These are phyloP conservation scores for Ganaspis brasiliensis DNA, from an alignment of 2,888 invertebrate genomes.

Conservation along the genomic window DNA sequence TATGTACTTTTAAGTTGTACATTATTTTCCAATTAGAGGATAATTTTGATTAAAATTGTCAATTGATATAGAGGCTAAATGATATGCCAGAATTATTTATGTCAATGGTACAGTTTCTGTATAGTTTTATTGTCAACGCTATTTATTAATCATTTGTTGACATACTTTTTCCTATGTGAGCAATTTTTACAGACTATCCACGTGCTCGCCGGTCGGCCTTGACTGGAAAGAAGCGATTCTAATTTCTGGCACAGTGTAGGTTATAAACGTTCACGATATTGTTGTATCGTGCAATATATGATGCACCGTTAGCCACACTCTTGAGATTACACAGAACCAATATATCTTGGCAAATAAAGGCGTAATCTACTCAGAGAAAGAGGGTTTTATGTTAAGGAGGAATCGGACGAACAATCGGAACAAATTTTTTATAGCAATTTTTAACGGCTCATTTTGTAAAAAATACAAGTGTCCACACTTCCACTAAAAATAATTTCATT, in stretches of 20 bases:
- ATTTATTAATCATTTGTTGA: neutral
- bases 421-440: too few relatives aligned
- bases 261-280: neutral
- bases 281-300: constrained; percentile 16
- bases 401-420: too few relatives aligned
- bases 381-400: too few relatives aligned
- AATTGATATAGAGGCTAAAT: too few relatives aligned
- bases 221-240: constrained; percentile 23
- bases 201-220: constrained; percentile 16
- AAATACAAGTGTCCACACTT: too few relatives aligned
- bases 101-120: too few relatives aligned
- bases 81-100: too few relatives aligned
- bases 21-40: too few relatives aligned
- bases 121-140: neutral
- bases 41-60: too few relatives aligned
- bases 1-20: too few relatives aligned
- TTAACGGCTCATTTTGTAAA: too few relatives aligned
- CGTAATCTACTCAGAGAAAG: neutral
- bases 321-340: constrained; percentile 33
- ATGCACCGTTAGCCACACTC: constrained; percentile 26
- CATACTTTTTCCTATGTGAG: neutral
- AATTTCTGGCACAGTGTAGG: constrained; percentile 27
- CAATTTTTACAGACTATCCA: constrained; percentile 13
- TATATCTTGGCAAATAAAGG: neutral
- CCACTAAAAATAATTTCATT: too few relatives aligned